Base-by-base conservation (phyloP, 2,113 vertebrate species). In the Cyanoderma ruficeps region DNA sequence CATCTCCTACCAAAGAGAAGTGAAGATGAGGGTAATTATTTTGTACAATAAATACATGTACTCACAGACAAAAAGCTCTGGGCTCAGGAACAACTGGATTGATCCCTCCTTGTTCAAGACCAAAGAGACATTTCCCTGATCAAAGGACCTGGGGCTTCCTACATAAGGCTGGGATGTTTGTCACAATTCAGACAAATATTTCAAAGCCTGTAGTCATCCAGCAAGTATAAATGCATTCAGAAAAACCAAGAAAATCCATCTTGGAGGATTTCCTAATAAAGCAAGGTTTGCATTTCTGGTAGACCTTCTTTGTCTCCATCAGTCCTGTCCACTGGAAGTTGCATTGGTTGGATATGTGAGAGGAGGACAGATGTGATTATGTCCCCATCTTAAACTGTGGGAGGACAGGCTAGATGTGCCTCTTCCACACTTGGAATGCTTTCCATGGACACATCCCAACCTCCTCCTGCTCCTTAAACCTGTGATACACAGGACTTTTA, bases 71-170 rank as follows among this genome's bases (percentile, higher is more conserved):
- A 90, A 93, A 83, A 27, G 25, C 64, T 55, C 53, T 55, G 53
- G 53, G 30, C 52, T 31, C 30, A 1, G 63, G 75, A 88, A 77
- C 2, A 2, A 69, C 31, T 1, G 1, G 42, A 70, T 37, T 37
- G 60, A 91, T 92, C 42, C 33, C 35, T 22, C 33, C 46, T 55
- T 65, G 57, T 42, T 70, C 19, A 55, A 89, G 79, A 93, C 80
- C 68, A 94, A 83, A 89, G 56, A 92, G 56, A 56, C 35, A 31
- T 79, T 55, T 78, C 27, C 15, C 56, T 78, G 72, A 94, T 89
- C 89, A 94, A 88, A 96, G 86, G 56, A 67, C 57, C 44, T 60
- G 37, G 39, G 61, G 28, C 41, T 56, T 90, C 75, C 78, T 83
- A 15, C n/a, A 18, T 9, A 27, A 76, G n/a, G 31, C 74, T 41